Base-by-base conservation (phyloP, 2,113 vertebrate genomes). In the Corythornis madagascariensis region DNA sequence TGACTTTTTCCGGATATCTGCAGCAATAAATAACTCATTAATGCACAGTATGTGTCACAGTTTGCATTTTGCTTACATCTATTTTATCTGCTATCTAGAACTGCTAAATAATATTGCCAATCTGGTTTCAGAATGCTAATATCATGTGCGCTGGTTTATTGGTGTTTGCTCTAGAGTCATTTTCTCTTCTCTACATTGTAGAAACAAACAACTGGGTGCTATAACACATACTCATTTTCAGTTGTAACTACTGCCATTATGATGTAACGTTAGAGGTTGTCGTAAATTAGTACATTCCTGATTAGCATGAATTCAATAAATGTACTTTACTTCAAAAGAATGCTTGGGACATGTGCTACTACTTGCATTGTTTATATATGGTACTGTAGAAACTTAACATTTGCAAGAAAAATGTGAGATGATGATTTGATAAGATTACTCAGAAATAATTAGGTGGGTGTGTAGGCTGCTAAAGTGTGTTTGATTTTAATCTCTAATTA, bases 401-500 rank as follows among this genome's bases (percentile, higher is more conserved):
- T 90, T 96, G 94, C 90, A 83, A 93, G 84, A 95, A 96, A 94
- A 96, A 94, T 94, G 75, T 83, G 26, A 93, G 90, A 89, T 95
- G 93, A 93, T 91, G 83, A 86, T 88, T 96, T 91, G 92, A 96
- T 96, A 94, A 92, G 94, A 93, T 96, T 96, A 93, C 94, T 95
- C 93, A 96, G 86, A 94, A 96, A 95, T 96, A 95, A 96, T 96
- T 96, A 95, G 74, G 60, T 93, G 83, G 95, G 91, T 95, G 95
- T 96, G 94, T 94, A 93, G 89, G 69, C 92, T 96, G 78, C 80
- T 93, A 95, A 96, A 82, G 38, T 96, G 90, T 95, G 95, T 97
- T 95, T 91, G 95, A 97, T 96, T 96, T 85, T 96, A 96, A 96
- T 97, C 95, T 97, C 88, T 96, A 96, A 97, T 96, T 95, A 96